A percentile compares a stretch with the other conserved stretches of the same genome.
Evolutionary conservation across 1,140 invertebrate species (phyloP).

Genomic region (Probaryconus sp.): DNA sequence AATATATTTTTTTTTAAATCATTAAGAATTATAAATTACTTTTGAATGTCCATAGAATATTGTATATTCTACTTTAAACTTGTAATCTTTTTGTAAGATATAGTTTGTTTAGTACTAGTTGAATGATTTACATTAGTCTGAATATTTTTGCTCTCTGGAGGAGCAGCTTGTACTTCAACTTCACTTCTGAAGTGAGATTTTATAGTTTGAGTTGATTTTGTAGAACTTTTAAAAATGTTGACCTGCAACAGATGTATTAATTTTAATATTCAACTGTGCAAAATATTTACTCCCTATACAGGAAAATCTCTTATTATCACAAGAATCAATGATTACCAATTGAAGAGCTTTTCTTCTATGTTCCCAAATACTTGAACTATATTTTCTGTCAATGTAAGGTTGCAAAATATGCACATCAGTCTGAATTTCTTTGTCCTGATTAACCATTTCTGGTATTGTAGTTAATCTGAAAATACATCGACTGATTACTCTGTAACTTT

Average conservation of each 20-base stretch:
- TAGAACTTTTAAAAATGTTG: slow-evolving; percentile 79
- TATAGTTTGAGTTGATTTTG: slow-evolving; percentile 81
- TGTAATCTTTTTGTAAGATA: too few relatives aligned
- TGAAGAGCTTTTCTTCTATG: slow-evolving; percentile 83
- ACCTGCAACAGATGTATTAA: too few relatives aligned
- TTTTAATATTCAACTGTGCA: too few relatives aligned
- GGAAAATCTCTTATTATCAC: slow-evolving; percentile 1
- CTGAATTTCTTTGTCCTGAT: slow-evolving; percentile 82
- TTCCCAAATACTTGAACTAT: slow-evolving; percentile 89
- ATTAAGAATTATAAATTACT: slow-evolving; percentile 65
- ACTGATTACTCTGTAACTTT: too few relatives aligned
- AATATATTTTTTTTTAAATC: not conserved
- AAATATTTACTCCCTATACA: not conserved
- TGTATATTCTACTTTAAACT: too few relatives aligned
- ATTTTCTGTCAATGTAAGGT: slow-evolving; percentile 82
- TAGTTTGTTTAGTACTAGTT: slow-evolving; percentile 77
- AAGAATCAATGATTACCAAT: slow-evolving; percentile 80
- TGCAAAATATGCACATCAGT: slow-evolving; percentile 85
- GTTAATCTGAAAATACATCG: too few relatives aligned
- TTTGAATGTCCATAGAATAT: slow-evolving; percentile 81
- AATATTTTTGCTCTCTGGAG: slow-evolving; percentile 73
- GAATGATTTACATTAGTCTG: slow-evolving; percentile 80
- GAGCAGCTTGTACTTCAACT: slow-evolving; percentile 78
- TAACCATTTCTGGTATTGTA: slow-evolving; percentile 26
- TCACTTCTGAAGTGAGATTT: slow-evolving; percentile 78